Base-by-base conservation (phyloP, 2,797 vertebrate species). In the Hyperoplus lanceolatus region DNA sequence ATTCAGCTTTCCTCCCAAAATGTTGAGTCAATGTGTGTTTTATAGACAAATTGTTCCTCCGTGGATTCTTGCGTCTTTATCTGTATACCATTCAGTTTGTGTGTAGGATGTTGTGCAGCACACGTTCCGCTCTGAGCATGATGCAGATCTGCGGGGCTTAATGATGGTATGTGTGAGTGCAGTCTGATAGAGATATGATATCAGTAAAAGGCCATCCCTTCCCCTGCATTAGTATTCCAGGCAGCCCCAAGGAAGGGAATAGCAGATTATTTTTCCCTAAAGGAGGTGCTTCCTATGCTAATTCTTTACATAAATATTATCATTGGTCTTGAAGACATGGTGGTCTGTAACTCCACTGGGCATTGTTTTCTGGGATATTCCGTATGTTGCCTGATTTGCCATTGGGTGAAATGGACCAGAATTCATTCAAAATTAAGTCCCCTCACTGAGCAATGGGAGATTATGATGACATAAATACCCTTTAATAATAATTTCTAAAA, bases 221-320 rank as follows among this genome's bases (percentile, higher is more conserved):
- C 70, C 69, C 67, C 70, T 72, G 61, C 72, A 89, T 94, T 93
- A 88, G 87, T 86, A 94, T 94, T 95, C 91, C 41, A 75, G 62
- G 73, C 77, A 77, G 79, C 86, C 81, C 59, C 29, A 3, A 61
- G 58, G 16, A 10, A 75, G 77, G 55, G 45, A 86, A 78, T 54
- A 38, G 79, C 62, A 85, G 79, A 91, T 75, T 69, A 88, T 88
- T 89, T 89, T 69, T 78, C 73, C 87, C 81, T 81, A 79, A 82
- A 88, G 87, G 85, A 77, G 77, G 58, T 18, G n/a, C 69, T 89
- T 83, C 70, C 81, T 83, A 86, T 87, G 58, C 86, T 90, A 92
- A 92, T 89, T 65, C 13, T 83, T 79, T 79, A 83, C 81, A 86
- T 83, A 87, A 91, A 84, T 85, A 82, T 90, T 90, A 89, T 77